Evolutionary conservation across 1,140 invertebrate species (phyloP).

Genomic region (Drosophila baimaii): DNA sequence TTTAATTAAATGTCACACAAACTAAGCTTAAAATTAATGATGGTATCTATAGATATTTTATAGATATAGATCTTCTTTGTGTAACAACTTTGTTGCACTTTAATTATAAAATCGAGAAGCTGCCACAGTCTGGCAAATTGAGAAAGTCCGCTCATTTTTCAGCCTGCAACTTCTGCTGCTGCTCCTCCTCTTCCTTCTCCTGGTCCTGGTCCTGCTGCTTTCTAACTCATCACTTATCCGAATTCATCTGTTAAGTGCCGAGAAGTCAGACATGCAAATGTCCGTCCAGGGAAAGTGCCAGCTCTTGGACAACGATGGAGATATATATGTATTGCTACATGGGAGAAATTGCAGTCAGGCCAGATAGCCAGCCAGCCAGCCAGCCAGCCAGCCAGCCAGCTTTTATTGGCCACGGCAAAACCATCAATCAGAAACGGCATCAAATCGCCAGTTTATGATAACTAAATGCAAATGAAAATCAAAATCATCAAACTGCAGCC

Average conservation of each 20-base stretch:
- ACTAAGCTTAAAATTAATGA: not conserved
- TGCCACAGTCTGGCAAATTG: constrained; percentile 1
- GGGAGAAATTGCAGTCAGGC: constrained; percentile 16
- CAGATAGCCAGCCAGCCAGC: not conserved
- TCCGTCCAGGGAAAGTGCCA: constrained; percentile 18
- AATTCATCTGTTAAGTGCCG: constrained; percentile 30
- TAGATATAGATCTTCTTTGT: not conserved
- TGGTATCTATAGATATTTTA: not conserved
- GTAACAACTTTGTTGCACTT: constrained; percentile 5
- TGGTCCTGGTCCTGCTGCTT: constrained; percentile 3
- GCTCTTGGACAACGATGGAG: not conserved
- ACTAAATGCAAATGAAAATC: constrained; percentile 58
- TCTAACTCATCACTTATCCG: constrained; percentile 10
- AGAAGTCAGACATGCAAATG: constrained; percentile 41
- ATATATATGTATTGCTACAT: not conserved
- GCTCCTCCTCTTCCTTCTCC: not conserved
- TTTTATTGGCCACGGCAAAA: constrained; percentile 25
- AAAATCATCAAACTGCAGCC: constrained; percentile 42
- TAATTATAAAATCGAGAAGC: constrained; percentile 17
- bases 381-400: not conserved
- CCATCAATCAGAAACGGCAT: constrained; percentile 50
- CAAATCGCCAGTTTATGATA: constrained; percentile 63
- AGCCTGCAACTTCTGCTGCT: not conserved
- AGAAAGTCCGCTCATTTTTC: constrained; percentile 21
- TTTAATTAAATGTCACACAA: constrained; percentile 27